phyloP scores from a whole-genome alignment of 2,113 vertebrate species.

The Triplophysa rosa region DNA sequence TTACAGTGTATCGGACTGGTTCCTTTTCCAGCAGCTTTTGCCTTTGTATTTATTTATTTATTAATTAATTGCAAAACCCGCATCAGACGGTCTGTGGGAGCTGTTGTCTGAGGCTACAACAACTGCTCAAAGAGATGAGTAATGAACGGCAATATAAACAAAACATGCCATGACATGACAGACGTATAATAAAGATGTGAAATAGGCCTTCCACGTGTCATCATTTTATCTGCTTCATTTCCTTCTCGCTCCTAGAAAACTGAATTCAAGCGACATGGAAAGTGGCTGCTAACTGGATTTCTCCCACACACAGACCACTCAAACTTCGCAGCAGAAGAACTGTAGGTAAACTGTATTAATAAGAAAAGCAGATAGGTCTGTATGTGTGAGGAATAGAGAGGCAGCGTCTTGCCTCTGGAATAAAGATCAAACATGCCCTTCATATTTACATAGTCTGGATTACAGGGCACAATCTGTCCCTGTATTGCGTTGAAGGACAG shows the following conservation, averaged over 20 bases:
- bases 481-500: neutral
- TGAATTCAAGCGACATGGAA: neutral
- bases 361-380: conserved; percentile 14
- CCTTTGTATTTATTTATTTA: no score
- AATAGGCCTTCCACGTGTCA: conserved; percentile 9
- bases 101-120: neutral
- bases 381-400: conserved; percentile 16
- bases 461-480: neutral
- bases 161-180: neutral
- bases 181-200: conserved; percentile 21
- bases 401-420: neutral
- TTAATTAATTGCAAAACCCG: neutral
- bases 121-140: neutral
- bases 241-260: conserved; percentile 12
- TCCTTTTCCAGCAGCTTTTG: neutral
- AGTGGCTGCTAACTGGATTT: conserved; percentile 30
- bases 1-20: no score
- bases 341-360: conserved; percentile 40
- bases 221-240: conserved; percentile 24
- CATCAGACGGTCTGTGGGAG: neutral
- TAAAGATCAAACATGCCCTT: conserved; percentile 26
- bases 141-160: neutral
- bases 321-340: conserved; percentile 24
- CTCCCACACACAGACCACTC: conserved; percentile 25
- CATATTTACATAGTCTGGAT: conserved; percentile 1